A percentile compares a stretch with the other conserved stretches of the same genome.
These are phyloP conservation scores for Charina bottae DNA, from an alignment of 2,113 vertebrate species.

Conservation along the genomic window DNA sequence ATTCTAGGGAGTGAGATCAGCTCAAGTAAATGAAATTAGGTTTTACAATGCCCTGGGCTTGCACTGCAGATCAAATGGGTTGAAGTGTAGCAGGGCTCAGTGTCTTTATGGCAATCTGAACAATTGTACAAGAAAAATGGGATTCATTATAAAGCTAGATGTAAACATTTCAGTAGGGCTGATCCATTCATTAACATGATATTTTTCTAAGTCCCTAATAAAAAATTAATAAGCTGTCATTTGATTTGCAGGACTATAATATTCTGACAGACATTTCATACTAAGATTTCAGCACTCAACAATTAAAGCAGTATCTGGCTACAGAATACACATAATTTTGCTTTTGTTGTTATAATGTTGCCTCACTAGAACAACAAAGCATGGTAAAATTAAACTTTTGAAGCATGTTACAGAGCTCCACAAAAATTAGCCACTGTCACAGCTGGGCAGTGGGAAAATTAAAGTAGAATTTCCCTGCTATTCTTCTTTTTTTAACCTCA, in stretches of 20 bases:
- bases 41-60: neutral
- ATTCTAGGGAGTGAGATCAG: neutral
- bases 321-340: neutral
- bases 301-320: neutral
- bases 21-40: neutral
- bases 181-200: neutral
- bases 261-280: constrained; percentile 8
- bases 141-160: neutral
- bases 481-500: neutral
- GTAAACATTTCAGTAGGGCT: constrained; percentile 18
- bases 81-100: neutral
- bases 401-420: neutral
- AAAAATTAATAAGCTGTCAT: neutral
- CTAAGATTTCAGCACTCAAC: neutral
- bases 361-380: neutral
- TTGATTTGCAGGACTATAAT: neutral
- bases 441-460: neutral
- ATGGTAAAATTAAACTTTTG: neutral
- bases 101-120: neutral
- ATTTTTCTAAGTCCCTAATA: neutral
- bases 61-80: neutral
- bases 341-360: neutral
- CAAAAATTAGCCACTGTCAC: neutral
- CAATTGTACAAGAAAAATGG: no score
- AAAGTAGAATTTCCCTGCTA: neutral